These are phyloP conservation scores for Hypomesus transpacificus DNA, from an alignment of 2,113 vertebrate species.

Conservation along the genomic window DNA sequence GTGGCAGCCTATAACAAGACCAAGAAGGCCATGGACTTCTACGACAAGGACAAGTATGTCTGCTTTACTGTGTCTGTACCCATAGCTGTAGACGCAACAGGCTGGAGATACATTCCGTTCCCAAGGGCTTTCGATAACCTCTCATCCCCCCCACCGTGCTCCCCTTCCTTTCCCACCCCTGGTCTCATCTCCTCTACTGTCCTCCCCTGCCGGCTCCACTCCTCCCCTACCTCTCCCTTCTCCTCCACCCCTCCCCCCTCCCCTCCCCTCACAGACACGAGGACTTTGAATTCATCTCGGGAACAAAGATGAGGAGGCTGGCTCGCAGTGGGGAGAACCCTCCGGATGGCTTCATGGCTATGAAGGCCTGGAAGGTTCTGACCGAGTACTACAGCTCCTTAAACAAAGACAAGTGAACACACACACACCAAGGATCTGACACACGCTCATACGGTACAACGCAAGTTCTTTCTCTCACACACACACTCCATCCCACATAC, in stretches of 20 bases:
- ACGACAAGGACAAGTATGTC: conserved; percentile 76
- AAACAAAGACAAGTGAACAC: conserved; percentile 80
- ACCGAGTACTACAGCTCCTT: conserved; percentile 88
- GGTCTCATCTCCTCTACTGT: too few relatives aligned
- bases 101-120: too few relatives aligned
- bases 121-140: too few relatives aligned
- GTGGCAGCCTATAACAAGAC: conserved; percentile 94
- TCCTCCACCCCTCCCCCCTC: not conserved
- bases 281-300: conserved; percentile 97
- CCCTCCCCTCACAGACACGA: not conserved
- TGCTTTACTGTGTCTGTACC: too few relatives aligned
- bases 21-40: conserved; percentile 91
- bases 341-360: conserved; percentile 95
- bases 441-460: not conserved
- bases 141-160: too few relatives aligned
- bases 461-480: not conserved
- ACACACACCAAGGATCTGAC: not conserved
- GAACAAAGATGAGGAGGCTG: conserved; percentile 93
- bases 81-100: too few relatives aligned
- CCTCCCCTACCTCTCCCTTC: too few relatives aligned
- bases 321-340: conserved; percentile 86
- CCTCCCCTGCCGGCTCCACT: too few relatives aligned
- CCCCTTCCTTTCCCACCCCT: too few relatives aligned
- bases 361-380: conserved; percentile 91
- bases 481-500: not conserved